Percentiles rank a stretch among this genome's conserved stretches.
These are phyloP conservation scores for Myrmecophaga tridactyla DNA, from an alignment of 2,113 vertebrate species.

Conservation along the genomic window DNA sequence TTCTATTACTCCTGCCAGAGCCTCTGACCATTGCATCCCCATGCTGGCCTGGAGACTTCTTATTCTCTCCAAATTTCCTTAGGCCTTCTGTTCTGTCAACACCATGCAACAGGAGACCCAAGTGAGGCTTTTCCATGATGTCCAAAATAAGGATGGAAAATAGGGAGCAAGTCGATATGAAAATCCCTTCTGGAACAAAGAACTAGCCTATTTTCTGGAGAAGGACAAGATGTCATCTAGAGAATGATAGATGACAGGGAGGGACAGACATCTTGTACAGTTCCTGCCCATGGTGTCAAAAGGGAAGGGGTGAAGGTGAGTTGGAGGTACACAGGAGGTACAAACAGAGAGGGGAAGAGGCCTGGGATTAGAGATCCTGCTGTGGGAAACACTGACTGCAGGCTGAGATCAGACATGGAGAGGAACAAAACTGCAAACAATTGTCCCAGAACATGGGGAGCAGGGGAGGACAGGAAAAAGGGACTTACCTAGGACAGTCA, in stretches of 20 bases:
- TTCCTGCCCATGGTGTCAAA: too few species aligned
- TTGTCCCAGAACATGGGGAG: background rate
- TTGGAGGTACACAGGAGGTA: too few species aligned
- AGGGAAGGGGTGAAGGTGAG: too few species aligned
- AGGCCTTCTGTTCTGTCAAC: background rate
- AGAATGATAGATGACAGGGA: too few species aligned
- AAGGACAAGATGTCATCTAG: too few species aligned
- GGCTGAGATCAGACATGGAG: background rate
- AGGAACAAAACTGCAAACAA: background rate
- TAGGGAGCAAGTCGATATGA: too few species aligned
- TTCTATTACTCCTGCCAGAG: background rate
- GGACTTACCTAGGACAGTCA: conserved; percentile 51
- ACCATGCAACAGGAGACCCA: background rate
- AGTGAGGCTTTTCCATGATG: fast-evolving
- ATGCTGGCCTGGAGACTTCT: background rate
- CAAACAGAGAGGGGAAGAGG: too few species aligned
- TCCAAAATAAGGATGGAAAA: background rate
- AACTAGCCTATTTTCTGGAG: too few species aligned
- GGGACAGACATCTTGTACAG: too few species aligned
- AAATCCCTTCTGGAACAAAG: too few species aligned
- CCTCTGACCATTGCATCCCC: background rate
- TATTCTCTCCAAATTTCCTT: background rate
- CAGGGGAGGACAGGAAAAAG: background rate
- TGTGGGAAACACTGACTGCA: background rate
- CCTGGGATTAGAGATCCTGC: too few species aligned